These are phyloP conservation scores for Sinhomidia bicolor DNA, from an alignment of 2,888 invertebrate genomes.

Conservation along the genomic window DNA sequence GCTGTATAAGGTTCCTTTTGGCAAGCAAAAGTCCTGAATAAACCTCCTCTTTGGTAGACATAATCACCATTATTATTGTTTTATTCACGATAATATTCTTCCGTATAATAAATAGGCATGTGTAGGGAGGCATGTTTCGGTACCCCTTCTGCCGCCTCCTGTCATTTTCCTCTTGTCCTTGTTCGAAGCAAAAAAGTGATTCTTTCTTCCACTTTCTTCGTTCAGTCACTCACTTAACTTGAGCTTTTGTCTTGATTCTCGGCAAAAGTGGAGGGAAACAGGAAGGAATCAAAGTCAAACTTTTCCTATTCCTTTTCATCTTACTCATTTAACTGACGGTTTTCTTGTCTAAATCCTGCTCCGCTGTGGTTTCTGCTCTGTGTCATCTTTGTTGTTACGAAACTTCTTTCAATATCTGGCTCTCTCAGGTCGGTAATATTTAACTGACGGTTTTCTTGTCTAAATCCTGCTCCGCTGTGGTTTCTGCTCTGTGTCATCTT, in stretches of 20 bases:
- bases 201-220: background rate
- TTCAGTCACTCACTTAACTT: background rate
- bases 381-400: background rate
- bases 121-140: background rate
- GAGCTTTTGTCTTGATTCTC: conserved; percentile 11
- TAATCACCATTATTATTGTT: conserved; percentile 31
- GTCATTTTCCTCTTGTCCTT: background rate
- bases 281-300: conserved; percentile 56
- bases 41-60: background rate
- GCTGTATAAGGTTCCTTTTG: background rate
- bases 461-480: no score
- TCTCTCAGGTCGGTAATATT: no score
- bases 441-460: no score
- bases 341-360: background rate
- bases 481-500: no score
- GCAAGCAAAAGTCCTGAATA: conserved; percentile 4
- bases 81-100: conserved; percentile 13
- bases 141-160: background rate
- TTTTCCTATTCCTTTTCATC: background rate
- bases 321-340: background rate
- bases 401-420: no score
- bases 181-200: background rate
- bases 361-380: no score
- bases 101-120: conserved; percentile 10
- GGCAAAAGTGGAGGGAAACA: conserved; percentile 1